Percentiles rank a stretch among this genome's conserved stretches.
Evolutionary conservation across 2,113 vertebrate species (phyloP).

Genomic region (Ramphastos sulfuratus): DNA sequence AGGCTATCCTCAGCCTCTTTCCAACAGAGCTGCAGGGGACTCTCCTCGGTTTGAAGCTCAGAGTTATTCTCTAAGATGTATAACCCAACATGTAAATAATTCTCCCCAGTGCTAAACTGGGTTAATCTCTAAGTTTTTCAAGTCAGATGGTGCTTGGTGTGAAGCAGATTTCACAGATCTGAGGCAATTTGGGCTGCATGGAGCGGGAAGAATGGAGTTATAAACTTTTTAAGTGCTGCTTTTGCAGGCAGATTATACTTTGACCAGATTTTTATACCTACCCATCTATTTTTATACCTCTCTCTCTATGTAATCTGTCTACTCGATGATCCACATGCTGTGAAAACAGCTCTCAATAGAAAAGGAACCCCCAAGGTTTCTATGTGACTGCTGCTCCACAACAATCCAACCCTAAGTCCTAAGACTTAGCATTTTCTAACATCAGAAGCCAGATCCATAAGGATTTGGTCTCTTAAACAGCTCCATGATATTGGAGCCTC

Average conservation of each 20-base stretch:
- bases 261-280: not conserved
- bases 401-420: not conserved
- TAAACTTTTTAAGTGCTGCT: not conserved
- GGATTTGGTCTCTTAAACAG: not conserved
- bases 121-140: not conserved
- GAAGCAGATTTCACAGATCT: not conserved
- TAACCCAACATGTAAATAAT: not conserved
- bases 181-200: not conserved
- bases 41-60: not conserved
- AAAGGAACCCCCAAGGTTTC: not conserved
- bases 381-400: not conserved
- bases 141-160: not conserved
- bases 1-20: not conserved
- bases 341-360: not conserved
- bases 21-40: too few species aligned
- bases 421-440: not conserved
- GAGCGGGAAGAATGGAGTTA: not conserved
- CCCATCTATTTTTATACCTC: too few species aligned
- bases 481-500: not conserved
- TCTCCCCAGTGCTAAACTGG: fast-evolving
- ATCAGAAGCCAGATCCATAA: not conserved
- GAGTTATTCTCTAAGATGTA: not conserved
- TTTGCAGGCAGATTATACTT: not conserved
- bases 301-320: too few species aligned
- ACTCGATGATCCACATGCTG: not conserved